These are phyloP conservation scores for Hydrolagus affinis DNA, from an alignment of 2,113 vertebrate species.

Conservation along the genomic window DNA sequence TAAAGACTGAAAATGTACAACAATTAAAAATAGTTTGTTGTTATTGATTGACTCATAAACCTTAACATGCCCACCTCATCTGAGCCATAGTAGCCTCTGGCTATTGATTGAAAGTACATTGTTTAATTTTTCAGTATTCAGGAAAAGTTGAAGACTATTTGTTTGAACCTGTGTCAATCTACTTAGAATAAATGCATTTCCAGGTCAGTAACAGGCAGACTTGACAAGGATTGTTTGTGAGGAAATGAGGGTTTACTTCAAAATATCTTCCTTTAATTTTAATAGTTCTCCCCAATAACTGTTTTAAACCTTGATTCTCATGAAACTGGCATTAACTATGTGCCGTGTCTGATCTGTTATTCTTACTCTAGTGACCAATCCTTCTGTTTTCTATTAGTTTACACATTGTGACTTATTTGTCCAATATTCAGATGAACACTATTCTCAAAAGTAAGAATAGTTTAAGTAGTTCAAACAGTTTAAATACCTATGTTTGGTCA, in stretches of 20 bases:
- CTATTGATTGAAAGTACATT: not conserved
- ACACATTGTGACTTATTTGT: too few relatives aligned
- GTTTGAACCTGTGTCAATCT: conserved; percentile 5
- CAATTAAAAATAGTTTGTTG: not conserved
- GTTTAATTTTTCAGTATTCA: not conserved
- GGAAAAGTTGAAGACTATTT: not conserved
- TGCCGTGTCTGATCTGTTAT: too few relatives aligned
- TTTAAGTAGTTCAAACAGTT: too few relatives aligned
- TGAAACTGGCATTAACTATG: too few relatives aligned
- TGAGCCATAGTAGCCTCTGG: conserved; percentile 1
- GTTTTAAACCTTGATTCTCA: too few relatives aligned
- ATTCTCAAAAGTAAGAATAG: too few relatives aligned
- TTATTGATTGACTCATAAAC: not conserved
- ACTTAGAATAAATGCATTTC: not conserved
- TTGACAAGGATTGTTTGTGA: not conserved
- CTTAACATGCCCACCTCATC: not conserved
- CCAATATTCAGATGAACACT: too few relatives aligned
- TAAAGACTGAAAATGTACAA: not conserved
- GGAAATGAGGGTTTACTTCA: not conserved
- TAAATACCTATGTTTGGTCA: too few relatives aligned
- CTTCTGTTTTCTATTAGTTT: too few relatives aligned
- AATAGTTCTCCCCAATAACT: not conserved
- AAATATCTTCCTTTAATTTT: not conserved
- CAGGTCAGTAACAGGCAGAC: not conserved
- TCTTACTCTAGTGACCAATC: too few relatives aligned